Conservation (phyloP, 1,140 invertebrate species). For the Drosophila aff. region DNA sequence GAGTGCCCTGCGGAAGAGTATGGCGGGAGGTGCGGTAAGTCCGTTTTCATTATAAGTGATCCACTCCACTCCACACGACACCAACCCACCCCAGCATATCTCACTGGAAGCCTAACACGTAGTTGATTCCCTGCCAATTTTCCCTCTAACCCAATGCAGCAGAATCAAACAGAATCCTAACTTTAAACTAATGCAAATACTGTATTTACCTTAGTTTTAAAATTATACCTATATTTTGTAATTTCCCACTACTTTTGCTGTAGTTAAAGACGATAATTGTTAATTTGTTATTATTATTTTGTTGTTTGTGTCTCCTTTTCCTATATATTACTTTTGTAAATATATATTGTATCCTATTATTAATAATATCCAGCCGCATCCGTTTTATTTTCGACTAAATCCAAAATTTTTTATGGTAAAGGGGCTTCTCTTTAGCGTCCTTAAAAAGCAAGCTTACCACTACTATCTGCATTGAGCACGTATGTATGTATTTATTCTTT, state of each 20-base stretch:
- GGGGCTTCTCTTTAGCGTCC: slow-evolving; percentile 29
- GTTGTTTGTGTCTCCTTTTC: slow-evolving; percentile 43
- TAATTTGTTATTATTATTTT: slow-evolving; percentile 43
- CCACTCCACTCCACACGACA: slow-evolving; percentile 52
- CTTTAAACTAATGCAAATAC: slow-evolving; percentile 44
- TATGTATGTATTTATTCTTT: slow-evolving; percentile 13
- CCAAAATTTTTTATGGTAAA: slow-evolving; percentile 36
- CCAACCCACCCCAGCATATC: slow-evolving; percentile 49
- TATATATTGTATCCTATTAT: slow-evolving; percentile 42
- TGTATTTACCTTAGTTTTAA: slow-evolving; percentile 39
- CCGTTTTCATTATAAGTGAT: slow-evolving; percentile 80
- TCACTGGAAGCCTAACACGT: slow-evolving; percentile 65
- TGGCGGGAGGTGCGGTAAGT: slow-evolving; percentile 80
- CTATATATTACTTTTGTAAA: slow-evolving; percentile 51
- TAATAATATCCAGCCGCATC: slow-evolving; percentile 58
- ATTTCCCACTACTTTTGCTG: slow-evolving; percentile 28
- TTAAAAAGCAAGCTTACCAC: slow-evolving; percentile 8
- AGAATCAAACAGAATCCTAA: slow-evolving; percentile 11
- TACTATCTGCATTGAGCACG: slow-evolving; percentile 25
- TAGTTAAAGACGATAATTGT: slow-evolving; percentile 38
- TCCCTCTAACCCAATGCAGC: slow-evolving; percentile 39
- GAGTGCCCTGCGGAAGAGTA: slow-evolving; percentile 72
- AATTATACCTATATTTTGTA: slow-evolving; percentile 26
- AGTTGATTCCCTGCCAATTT: slow-evolving; percentile 48
- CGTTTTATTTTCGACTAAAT: slow-evolving; percentile 60